These are phyloP conservation scores for Triplophysa bombifrons DNA, from an alignment of 2,797 vertebrate species.

Conservation along the genomic window DNA sequence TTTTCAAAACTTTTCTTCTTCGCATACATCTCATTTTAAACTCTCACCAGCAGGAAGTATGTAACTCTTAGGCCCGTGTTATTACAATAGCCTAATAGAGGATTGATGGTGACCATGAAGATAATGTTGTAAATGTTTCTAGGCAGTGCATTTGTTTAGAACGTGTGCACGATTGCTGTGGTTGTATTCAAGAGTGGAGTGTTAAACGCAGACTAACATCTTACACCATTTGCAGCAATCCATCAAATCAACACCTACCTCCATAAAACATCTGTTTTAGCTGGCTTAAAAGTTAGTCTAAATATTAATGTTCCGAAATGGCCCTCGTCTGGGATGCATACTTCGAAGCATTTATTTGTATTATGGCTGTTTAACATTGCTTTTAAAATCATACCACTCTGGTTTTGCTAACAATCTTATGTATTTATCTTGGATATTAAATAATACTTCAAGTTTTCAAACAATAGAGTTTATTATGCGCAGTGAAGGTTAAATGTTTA, in stretches of 20 bases:
- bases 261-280: conserved; percentile 7
- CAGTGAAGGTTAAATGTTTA: conserved; percentile 3
- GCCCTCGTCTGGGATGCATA: not conserved
- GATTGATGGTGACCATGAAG: conserved; percentile 19
- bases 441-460: conserved; percentile 30
- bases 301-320: conserved; percentile 33
- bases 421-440: not conserved
- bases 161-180: not conserved
- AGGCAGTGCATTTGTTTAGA: not conserved
- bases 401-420: too few species aligned
- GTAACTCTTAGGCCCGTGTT: conserved; percentile 32
- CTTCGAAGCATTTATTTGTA: conserved; percentile 13
- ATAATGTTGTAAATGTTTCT: conserved; percentile 4
- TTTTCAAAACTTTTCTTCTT: conserved; percentile 57
- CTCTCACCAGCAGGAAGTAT: conserved; percentile 62
- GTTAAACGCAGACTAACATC: not conserved
- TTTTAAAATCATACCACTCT: conserved; percentile 11
- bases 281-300: conserved; percentile 18
- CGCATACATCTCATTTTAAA: conserved; percentile 60
- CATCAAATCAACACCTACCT: not conserved
- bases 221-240: not conserved
- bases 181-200: not conserved
- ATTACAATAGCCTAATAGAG: conserved; percentile 37
- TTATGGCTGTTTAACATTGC: not conserved
- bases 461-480: conserved; percentile 24